A percentile compares a stretch with the other conserved stretches of the same genome.
phyloP scores from a whole-genome alignment of 2,888 invertebrate genomes.

The Ligdia adustata region DNA sequence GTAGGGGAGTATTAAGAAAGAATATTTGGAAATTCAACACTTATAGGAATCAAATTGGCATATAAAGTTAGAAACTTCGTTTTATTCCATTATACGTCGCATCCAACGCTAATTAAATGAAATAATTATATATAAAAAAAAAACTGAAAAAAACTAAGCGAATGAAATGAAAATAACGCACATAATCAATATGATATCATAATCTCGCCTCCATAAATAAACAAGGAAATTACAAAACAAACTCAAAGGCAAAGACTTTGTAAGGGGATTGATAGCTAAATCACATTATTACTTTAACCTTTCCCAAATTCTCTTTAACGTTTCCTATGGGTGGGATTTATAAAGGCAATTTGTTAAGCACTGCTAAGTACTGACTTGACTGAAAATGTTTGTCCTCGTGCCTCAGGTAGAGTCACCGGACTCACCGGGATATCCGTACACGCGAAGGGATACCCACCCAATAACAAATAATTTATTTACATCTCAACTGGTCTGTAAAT shows the following conservation, averaged over 20 bases:
- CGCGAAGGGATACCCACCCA: constrained; percentile 24
- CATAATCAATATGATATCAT: too few relatives aligned
- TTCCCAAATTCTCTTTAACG: constrained; percentile 43
- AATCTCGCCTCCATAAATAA: too few relatives aligned
- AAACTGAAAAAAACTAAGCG: too few relatives aligned
- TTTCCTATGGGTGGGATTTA: constrained; percentile 41
- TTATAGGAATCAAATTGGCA: too few relatives aligned
- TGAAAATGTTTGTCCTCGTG: constrained; percentile 28
- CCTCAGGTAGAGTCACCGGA: constrained; percentile 27
- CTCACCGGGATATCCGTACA: constrained; percentile 17
- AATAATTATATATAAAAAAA: too few relatives aligned
- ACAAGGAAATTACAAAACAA: constrained; percentile 44
- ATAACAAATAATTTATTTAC: constrained; percentile 29
- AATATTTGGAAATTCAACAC: too few relatives aligned
- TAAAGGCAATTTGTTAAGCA: constrained; percentile 40
- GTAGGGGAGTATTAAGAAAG: too few relatives aligned
- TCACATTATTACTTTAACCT: constrained; percentile 52
- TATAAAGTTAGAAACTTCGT: too few relatives aligned
- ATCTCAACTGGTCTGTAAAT: constrained; percentile 25
- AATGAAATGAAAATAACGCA: too few relatives aligned
- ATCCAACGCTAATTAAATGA: too few relatives aligned
- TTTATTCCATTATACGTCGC: too few relatives aligned
- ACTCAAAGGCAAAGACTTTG: constrained; percentile 49
- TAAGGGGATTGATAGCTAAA: constrained; percentile 49
- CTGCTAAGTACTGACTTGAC: constrained; percentile 36